Evolutionary conservation across 2,888 invertebrate species (phyloP), one percentile per base, ranked within the genome.

Genomic region (Agapostemon virescens): DNA sequence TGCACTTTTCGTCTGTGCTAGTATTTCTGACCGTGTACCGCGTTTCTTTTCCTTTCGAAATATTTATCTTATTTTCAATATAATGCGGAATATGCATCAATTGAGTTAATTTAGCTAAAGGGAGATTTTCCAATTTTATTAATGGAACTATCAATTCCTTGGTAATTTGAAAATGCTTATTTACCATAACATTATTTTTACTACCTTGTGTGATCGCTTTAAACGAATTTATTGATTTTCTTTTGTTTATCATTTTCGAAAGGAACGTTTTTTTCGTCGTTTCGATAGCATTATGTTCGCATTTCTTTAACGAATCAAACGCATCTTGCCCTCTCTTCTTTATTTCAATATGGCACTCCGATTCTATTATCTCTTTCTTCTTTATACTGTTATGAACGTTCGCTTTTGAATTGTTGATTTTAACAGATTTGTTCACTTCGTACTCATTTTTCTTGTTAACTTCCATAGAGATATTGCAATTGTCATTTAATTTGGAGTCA

Each of bases 71-170:
- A 1, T 42, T 38, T 64, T 40, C 7, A 2, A 26, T 36, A 58
- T 7, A 42, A 7, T n/a, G 11, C 1, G 52, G 6, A 15, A 6
- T 33, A 11, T 0, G 3, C 26, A 73, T 33, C 23, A 73, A 55
- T 49, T 33, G 55, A 15, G 20, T 66, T 58, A 77, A 45, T 40
- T 78, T 55, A 15, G 64, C 30, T 17, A 55, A 55, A n/a, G 80
- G 13, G 13, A 78, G 45, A 26, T 80, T n/a, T 42, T 80, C 80
- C 17, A 78, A 30, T 49, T 36, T 78, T 9, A 61, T 36, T 2
- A 80, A 66, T 13, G 73, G 66, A 58, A 80, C 0, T 40, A n/a
- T 17, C 20, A 78, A 66, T 7, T 58, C 15, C 58, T 55, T 79
- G n/a, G 0, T 58, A 23, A 5, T 11, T 15, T 0, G 45, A 55